A percentile compares a stretch with the other conserved stretches of the same genome.
Conservation (phyloP, 2,888 invertebrate species). For the Rhaphigaster nebulosa region DNA sequence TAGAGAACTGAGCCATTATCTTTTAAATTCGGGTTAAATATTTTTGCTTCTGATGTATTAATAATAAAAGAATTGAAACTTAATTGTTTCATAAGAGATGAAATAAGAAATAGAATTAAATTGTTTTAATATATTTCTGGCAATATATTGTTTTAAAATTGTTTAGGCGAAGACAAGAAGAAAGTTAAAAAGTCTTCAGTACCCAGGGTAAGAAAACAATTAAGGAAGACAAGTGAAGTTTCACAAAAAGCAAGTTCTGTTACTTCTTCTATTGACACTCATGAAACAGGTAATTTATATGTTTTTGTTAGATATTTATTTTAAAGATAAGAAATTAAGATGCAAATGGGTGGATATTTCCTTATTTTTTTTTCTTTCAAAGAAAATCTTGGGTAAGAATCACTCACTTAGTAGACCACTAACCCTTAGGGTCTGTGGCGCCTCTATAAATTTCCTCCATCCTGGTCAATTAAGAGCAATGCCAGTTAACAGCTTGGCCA, state of each 20-base stretch:
- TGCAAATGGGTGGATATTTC: not conserved
- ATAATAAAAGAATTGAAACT: not conserved
- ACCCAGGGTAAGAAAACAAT: not conserved
- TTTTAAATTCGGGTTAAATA: not conserved
- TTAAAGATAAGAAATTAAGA: not conserved
- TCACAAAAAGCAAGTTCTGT: not conserved
- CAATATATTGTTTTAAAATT: not conserved
- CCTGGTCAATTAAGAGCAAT: too few species aligned
- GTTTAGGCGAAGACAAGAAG: conserved; percentile 23
- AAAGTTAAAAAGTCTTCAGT: not conserved
- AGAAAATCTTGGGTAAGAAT: too few species aligned
- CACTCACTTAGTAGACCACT: too few species aligned
- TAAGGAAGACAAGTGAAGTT: not conserved
- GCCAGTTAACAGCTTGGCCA: too few species aligned
- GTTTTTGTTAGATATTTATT: too few species aligned
- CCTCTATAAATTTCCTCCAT: too few species aligned
- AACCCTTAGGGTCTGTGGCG: too few species aligned
- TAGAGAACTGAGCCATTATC: too few species aligned
- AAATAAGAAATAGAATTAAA: not conserved
- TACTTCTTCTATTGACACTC: not conserved
- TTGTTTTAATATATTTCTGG: too few species aligned
- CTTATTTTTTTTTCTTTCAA: not conserved
- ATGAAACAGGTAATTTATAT: not conserved
- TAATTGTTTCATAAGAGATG: not conserved
- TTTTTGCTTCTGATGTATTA: not conserved